Evolutionary conservation across 2,888 invertebrate species (phyloP).

Genomic region (Idaea dimidiata): DNA sequence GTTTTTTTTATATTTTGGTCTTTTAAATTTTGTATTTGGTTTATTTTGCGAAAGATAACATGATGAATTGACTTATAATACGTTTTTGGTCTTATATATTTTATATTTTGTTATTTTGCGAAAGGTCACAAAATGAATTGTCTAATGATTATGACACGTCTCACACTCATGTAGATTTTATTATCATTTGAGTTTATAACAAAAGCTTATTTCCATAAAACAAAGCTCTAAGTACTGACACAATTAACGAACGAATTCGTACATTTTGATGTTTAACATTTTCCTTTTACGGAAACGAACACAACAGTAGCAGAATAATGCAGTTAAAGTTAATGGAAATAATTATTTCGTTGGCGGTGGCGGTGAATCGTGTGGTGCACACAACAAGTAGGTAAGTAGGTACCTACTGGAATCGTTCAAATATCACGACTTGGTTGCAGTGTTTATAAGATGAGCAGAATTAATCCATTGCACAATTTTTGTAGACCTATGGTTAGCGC

Average conservation of each 20-base stretch:
- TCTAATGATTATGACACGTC: too few species aligned
- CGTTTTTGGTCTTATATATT: too few species aligned
- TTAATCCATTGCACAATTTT: constrained; percentile 33
- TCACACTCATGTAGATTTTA: too few species aligned
- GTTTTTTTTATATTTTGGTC: too few species aligned
- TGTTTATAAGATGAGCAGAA: constrained; percentile 20
- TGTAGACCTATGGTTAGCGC: constrained; percentile 19
- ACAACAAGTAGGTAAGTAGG: constrained; percentile 26
- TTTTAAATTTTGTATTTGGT: too few species aligned
- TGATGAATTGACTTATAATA: too few species aligned
- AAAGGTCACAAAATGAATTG: too few species aligned
- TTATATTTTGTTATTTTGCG: too few species aligned
- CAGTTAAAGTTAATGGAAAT: constrained; percentile 7
- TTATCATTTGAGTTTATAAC: too few species aligned
- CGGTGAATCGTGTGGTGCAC: constrained; percentile 27
- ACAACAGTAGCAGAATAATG: background rate
- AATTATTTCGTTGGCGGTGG: constrained; percentile 23
- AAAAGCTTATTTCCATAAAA: too few species aligned
- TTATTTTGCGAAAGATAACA: too few species aligned
- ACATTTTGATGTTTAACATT: background rate
- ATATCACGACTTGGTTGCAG: constrained; percentile 28
- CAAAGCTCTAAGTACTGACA: too few species aligned
- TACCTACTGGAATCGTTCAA: constrained; percentile 38
- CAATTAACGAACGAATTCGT: background rate
- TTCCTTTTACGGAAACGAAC: background rate